Base-by-base conservation (phyloP, 2,888 invertebrate species). In the Lamellibrachia satsuma region DNA sequence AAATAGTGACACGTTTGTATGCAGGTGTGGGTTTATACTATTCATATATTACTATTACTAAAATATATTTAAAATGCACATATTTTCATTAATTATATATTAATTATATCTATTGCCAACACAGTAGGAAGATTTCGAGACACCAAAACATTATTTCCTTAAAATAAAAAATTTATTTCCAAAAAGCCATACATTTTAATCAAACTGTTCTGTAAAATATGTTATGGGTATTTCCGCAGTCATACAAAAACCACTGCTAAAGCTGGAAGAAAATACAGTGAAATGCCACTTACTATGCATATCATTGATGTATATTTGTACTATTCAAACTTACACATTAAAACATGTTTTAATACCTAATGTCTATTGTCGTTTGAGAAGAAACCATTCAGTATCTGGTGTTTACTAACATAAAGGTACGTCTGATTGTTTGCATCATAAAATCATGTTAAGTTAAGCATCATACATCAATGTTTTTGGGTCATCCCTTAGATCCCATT, bases 291-390 rank as follows among this genome's bases (percentile, higher is more conserved):
- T 75, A 75, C n/a, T 9, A 55, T 55, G 55, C 2, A 75, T 75
- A 75, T 75, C 75, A 75, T 6, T 75, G 75, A 75, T 75, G 75
- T 75, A 75, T 75, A 75, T 75, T 75, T 75, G 75, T 75, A 75
- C 75, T 75, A 75, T 75, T 22, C 75, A 75, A 39, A 75, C 75
- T 75, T 75, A 75, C 75, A 75, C 15, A 75, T 75, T 75, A 75
- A 75, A 75, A 75, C 15, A 75, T 75, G 75, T 75, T 75, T 75
- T 75, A 75, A 75, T 75, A 75, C 75, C 4, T 75, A 39, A 39
- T 15, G 75, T 75, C 2, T 75, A 6, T 75, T 75, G 75, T 75
- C 0, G 22, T 75, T 22, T n/a, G 7, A 6, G 22, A 75, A 75
- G 22, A 75, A 6, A 15, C 22, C 75, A 75, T 75, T 60, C 60